Evolutionary conservation across 2,888 invertebrate species (phyloP).

Genomic region (Nasonovia ribisnigri): DNA sequence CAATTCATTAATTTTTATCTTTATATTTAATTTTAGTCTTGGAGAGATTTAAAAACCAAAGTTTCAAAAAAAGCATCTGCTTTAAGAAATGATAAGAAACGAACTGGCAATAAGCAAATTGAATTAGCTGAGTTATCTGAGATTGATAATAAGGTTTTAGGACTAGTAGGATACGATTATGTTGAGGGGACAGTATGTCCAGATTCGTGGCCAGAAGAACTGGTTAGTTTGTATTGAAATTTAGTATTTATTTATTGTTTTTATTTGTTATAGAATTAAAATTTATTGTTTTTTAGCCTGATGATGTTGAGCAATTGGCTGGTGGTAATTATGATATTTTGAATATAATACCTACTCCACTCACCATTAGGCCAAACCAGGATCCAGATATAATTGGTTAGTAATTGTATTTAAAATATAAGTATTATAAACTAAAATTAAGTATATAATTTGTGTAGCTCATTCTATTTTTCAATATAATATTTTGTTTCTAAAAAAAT

Average conservation of each 20-base stretch:
- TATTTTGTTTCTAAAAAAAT: slow-evolving; percentile 6
- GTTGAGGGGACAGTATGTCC: slow-evolving; percentile 1
- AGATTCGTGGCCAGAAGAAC: slow-evolving; percentile 20
- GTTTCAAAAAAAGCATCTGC: slow-evolving; percentile 3
- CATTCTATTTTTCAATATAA: background rate
- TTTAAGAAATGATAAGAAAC: background rate
- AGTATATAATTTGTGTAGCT: background rate
- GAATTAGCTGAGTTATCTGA: background rate
- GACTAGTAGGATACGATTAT: background rate
- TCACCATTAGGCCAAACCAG: background rate
- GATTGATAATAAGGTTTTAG: background rate
- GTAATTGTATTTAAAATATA: background rate
- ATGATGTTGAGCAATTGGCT: slow-evolving; percentile 18
- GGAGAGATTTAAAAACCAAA: slow-evolving; percentile 3
- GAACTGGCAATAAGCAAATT: background rate
- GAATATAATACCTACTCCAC: too few relatives aligned
- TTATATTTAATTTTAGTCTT: slow-evolving; percentile 1
- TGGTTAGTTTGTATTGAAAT: slow-evolving; percentile 6
- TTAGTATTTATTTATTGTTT: background rate
- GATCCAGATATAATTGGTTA: background rate
- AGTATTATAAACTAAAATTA: background rate
- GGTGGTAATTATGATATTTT: background rate
- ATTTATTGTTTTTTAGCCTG: background rate
- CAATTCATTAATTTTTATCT: background rate
- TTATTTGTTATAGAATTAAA: background rate